phyloP scores from a whole-genome alignment of 1,140 invertebrate genomes.

The Drosophila triauraria region DNA sequence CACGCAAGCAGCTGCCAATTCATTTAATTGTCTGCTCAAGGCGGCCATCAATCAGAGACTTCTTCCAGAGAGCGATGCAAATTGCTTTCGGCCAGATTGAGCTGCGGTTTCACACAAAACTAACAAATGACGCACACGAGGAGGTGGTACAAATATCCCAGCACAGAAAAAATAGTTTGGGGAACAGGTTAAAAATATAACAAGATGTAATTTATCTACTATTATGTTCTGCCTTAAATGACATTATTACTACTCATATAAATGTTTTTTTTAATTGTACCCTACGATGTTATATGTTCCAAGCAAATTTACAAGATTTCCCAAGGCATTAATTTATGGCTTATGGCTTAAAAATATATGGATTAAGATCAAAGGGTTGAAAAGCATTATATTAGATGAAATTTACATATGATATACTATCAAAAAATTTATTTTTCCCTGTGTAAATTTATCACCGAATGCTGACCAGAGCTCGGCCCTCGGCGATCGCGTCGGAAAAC shows the following conservation, averaged over 20 bases:
- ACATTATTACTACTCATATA: no score
- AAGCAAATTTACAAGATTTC: no score
- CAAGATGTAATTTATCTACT: no score
- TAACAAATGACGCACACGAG: conserved; percentile 67
- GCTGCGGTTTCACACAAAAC: conserved; percentile 75
- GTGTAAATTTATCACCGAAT: conserved; percentile 16
- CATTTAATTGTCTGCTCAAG: conserved; percentile 45
- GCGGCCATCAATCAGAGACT: conserved; percentile 46
- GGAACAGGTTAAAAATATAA: neutral
- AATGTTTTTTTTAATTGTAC: no score
- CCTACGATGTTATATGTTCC: no score
- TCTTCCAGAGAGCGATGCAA: conserved; percentile 45
- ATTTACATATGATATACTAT: neutral
- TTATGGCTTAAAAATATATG: neutral
- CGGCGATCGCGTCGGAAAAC: conserved; percentile 21
- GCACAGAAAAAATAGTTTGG: neutral
- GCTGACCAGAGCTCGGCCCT: conserved; percentile 23
- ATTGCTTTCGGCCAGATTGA: conserved; percentile 54
- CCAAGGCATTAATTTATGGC: no score
- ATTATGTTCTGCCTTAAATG: no score
- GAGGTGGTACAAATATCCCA: conserved; percentile 20
- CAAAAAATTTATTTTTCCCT: neutral
- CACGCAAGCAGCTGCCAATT: conserved; percentile 45
- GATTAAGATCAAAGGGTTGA: no score
- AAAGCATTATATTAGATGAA: no score